Evolutionary conservation across 1,140 invertebrate species (phyloP).

Genomic region (Cheumatopsyche charites): DNA sequence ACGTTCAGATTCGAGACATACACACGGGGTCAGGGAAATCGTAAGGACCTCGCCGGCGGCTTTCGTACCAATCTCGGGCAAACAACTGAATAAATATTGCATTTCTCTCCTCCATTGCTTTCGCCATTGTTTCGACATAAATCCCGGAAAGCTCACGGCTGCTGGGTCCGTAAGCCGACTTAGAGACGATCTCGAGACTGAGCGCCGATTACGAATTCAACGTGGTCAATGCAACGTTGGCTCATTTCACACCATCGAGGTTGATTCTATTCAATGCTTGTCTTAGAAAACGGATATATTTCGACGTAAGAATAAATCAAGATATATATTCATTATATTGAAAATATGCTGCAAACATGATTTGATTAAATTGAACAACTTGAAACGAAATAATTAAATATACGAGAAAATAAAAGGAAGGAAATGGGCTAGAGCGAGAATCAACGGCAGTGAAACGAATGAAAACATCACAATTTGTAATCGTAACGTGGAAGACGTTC

Average conservation of each 20-base stretch:
- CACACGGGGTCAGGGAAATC: too few relatives aligned
- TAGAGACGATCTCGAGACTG: constrained; percentile 21
- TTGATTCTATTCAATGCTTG: too few relatives aligned
- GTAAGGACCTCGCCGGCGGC: background rate
- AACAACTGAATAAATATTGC: constrained; percentile 28
- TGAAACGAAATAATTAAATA: too few relatives aligned
- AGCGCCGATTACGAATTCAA: constrained; percentile 24
- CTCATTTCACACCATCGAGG: too few relatives aligned
- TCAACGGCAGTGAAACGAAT: constrained; percentile 9
- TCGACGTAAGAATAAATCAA: too few relatives aligned
- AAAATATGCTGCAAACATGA: too few relatives aligned
- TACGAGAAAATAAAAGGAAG: background rate
- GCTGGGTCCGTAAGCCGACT: constrained; percentile 24
- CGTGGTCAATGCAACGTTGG: background rate
- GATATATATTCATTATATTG: too few relatives aligned
- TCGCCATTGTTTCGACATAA: constrained; percentile 32
- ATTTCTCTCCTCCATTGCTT: constrained; percentile 15
- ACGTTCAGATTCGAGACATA: too few relatives aligned
- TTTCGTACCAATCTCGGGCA: constrained; percentile 16
- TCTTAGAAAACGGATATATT: too few relatives aligned
- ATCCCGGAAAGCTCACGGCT: constrained; percentile 20
- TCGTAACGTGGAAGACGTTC: background rate
- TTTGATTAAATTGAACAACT: too few relatives aligned
- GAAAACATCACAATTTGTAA: constrained; percentile 3
- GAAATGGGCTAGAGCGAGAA: background rate